Percentiles rank a stretch among this genome's conserved stretches.
phyloP scores from a whole-genome alignment of 2,888 invertebrate genomes.

The Uropetala carovei region DNA sequence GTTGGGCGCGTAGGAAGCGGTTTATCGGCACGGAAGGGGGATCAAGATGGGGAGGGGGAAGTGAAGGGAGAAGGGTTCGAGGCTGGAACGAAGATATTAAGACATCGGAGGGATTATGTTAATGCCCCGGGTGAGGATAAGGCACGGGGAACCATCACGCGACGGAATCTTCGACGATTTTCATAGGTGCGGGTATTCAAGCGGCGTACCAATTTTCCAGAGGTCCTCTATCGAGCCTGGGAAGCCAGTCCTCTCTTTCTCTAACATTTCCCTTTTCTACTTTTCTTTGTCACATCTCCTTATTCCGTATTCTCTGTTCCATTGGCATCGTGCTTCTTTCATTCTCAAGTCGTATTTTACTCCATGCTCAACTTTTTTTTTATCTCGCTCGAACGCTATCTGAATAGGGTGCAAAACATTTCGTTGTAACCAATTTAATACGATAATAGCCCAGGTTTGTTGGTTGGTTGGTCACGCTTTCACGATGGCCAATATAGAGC shows the following conservation, averaged over 20 bases:
- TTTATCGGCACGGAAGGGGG: background rate
- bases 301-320: no score
- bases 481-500: no score
- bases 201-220: slow-evolving; percentile 1
- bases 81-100: background rate
- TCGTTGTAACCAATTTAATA: no score
- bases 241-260: background rate
- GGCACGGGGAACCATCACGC: background rate
- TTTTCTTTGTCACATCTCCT: no score
- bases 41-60: background rate
- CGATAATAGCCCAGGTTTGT: no score
- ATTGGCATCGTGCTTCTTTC: no score
- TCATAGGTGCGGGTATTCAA: background rate
- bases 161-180: background rate
- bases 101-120: slow-evolving; percentile 12
- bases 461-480: no score
- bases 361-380: no score
- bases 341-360: no score
- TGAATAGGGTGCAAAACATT: no score
- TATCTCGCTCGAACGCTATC: no score
- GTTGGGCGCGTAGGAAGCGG: background rate
- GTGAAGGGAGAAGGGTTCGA: background rate
- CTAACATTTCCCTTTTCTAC: background rate
- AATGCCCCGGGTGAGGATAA: slow-evolving; percentile 23
- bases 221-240: background rate